These are phyloP conservation scores for Eurytoma californica DNA, from an alignment of 2,888 invertebrate species.

Conservation along the genomic window DNA sequence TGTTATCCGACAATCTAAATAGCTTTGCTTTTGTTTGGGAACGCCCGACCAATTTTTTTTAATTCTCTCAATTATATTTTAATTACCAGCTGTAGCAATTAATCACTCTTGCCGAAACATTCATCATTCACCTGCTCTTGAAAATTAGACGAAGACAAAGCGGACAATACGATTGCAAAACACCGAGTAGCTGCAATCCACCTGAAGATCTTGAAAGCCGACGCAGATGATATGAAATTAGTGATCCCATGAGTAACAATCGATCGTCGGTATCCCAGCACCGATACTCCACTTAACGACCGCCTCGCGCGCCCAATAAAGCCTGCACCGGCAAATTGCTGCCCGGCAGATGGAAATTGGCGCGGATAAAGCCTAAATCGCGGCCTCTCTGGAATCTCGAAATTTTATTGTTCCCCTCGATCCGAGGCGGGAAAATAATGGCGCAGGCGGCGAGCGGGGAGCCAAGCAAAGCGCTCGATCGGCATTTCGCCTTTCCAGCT, in stretches of 20 bases:
- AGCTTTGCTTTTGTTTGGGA: no score
- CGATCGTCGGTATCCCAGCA: not conserved
- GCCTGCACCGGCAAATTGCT: constrained; percentile 23
- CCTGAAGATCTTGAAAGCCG: no score
- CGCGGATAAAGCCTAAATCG: constrained; percentile 10
- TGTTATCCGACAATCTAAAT: no score
- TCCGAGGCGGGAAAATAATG: no score
- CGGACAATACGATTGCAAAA: no score
- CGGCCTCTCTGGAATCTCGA: not conserved
- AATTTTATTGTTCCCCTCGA: not conserved
- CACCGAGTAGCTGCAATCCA: no score
- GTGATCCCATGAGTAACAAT: not conserved
- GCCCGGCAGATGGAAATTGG: constrained; percentile 24
- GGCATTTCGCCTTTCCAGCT: not conserved
- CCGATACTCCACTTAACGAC: not conserved
- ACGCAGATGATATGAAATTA: not conserved
- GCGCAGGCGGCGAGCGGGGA: not conserved
- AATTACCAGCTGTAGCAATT: no score
- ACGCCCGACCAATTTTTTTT: no score
- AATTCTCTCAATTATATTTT: no score
- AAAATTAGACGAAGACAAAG: no score
- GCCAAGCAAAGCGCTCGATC: not conserved
- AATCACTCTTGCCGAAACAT: no score
- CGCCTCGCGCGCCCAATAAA: not conserved
- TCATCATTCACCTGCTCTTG: no score